A percentile compares a stretch with the other conserved stretches of the same genome.
phyloP scores from a whole-genome alignment of 30 jellyfish, hydroid and myxozoan species.

The Aurelia sp. region DNA sequence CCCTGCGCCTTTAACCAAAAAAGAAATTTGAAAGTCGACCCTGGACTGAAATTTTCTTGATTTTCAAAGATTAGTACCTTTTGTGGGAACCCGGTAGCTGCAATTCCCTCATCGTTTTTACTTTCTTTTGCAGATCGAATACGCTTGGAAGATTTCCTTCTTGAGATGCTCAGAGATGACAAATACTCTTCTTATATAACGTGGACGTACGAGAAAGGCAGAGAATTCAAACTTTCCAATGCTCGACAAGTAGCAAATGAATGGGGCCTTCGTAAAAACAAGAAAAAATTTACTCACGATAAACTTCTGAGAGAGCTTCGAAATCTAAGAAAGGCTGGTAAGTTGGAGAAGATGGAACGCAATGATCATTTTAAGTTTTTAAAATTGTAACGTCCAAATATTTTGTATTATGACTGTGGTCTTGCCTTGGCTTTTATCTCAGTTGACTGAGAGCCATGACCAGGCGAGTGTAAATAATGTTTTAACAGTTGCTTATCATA shows the following conservation, averaged over 20 bases:
- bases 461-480: too few relatives aligned
- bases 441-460: too few relatives aligned
- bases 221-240: constrained; percentile 42
- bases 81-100: too few relatives aligned
- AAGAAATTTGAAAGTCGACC: too few relatives aligned
- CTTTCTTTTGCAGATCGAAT: neutral
- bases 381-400: too few relatives aligned
- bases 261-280: constrained; percentile 32
- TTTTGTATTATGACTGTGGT: too few relatives aligned
- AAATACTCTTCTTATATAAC: constrained; percentile 21
- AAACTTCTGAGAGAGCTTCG: constrained; percentile 42
- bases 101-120: neutral
- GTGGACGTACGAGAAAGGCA: constrained; percentile 39
- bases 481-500: too few relatives aligned
- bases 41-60: too few relatives aligned
- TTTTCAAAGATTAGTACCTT: too few relatives aligned
- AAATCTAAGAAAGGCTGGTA: constrained; percentile 22
- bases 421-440: too few relatives aligned
- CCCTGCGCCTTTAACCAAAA: too few relatives aligned
- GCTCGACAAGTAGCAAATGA: constrained; percentile 39
- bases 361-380: constrained; percentile 27
- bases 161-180: constrained; percentile 4
- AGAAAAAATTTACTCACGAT: constrained; percentile 35
- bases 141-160: constrained; percentile 14
- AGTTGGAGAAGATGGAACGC: constrained; percentile 4